Conservation (phyloP, 37 sponge, comb jelly and placozoan species). For the Hexactinellida sp. region DNA sequence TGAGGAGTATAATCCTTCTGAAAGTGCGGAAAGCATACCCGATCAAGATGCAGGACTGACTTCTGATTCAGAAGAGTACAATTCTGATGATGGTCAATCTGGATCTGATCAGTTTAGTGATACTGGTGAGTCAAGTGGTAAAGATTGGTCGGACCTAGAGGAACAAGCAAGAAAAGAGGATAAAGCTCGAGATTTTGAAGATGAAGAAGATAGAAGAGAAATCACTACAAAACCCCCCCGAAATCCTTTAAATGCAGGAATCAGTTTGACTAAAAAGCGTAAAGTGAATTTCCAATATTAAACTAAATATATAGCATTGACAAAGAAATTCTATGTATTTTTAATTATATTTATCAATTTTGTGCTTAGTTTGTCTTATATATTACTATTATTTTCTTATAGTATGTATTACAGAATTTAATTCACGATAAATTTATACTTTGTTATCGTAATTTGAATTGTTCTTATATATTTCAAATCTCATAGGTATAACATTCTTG, state of each 20-base stretch:
- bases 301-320: too few relatives aligned
- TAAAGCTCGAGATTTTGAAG: neutral
- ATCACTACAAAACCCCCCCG: neutral
- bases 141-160: conserved; percentile 95
- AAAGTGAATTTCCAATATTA: neutral
- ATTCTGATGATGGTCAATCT: neutral
- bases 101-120: conserved; percentile 20
- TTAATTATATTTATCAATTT: too few relatives aligned
- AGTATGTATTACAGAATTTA: too few relatives aligned
- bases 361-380: too few relatives aligned
- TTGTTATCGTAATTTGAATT: too few relatives aligned
- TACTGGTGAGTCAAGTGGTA: conserved; percentile 71
- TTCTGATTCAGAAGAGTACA: neutral
- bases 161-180: conserved; percentile 63
- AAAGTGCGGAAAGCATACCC: conserved; percentile 10
- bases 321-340: too few relatives aligned
- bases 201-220: neutral
- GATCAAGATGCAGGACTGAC: conserved; percentile 36
- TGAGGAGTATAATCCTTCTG: conserved; percentile 3
- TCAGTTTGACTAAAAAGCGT: neutral
- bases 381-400: too few relatives aligned
- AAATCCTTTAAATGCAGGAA: neutral
- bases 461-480: too few relatives aligned
- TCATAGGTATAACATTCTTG: too few relatives aligned
- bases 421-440: too few relatives aligned